Base-by-base conservation (phyloP, 1,140 invertebrate genomes). In the Elymnias hypermnestra region DNA sequence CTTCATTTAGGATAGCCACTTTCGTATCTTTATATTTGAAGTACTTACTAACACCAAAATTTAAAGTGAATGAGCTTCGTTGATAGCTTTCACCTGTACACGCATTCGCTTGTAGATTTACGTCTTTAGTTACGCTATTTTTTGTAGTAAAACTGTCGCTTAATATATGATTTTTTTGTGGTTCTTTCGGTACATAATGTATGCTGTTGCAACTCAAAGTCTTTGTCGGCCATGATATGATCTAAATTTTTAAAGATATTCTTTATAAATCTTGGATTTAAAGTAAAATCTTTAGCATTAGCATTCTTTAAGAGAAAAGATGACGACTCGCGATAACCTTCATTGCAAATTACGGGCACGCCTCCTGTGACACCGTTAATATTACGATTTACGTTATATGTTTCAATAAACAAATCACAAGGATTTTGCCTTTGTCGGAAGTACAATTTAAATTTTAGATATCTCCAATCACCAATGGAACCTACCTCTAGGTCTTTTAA, bases 361-460 rank as follows among this genome's bases (percentile, higher is more conserved):
- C 62, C 55, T 57, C 53, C 33, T 31, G 61, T 44, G 43, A 57
- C 55, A 65, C 73, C 65, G 67, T 75, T 79, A 75, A 40, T 52
- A 51, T 63, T 63, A 68, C 69, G 60, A 59, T 71, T 73, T 58
- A 54, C 63, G 68, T 60, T 65, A 70, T 64, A 71, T 64, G 65
- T 67, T 63, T 74, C 69, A 59, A 71, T 67, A 74, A 60, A 69
- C 64, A 71, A 67, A 75, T 73, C 67, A 71, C 68, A 72, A 68
- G 65, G 57, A 40, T 61, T 63, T 61, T 59, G 59, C 51, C 56
- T 72, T 72, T 73, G 67, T 72, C 64, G 70, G 63, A 62, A 51
- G 58, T 38, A 45, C 49, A 42, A 59, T 41, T 36, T 18, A 44
- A 53, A 53, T 65, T 58, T 63, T 40, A 64, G 50, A 65, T 68